Evolutionary conservation across 2,113 vertebrate species (phyloP).

Genomic region (Peromyscus californicus): DNA sequence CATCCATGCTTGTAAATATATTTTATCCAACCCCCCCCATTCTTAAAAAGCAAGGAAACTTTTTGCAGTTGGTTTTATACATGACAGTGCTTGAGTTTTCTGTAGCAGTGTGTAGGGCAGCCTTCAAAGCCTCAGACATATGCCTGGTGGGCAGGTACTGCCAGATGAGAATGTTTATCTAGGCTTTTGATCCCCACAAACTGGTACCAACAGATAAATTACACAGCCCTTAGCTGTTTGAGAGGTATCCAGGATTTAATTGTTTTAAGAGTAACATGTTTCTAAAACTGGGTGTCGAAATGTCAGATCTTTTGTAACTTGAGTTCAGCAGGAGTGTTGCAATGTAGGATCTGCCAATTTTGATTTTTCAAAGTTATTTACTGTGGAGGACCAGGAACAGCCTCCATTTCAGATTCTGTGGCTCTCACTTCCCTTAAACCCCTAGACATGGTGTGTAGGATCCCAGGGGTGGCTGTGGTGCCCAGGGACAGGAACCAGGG

Average conservation of each 20-base stretch:
- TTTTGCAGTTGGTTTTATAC: background rate
- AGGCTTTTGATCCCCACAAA: conserved; percentile 6
- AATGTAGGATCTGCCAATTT: background rate
- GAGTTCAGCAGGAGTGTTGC: background rate
- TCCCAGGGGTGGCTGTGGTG: background rate
- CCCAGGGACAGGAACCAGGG: background rate
- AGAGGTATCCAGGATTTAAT: conserved; percentile 65
- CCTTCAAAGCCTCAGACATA: conserved; percentile 28
- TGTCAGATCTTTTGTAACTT: conserved; percentile 59
- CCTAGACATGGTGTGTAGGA: background rate
- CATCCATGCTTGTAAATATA: background rate
- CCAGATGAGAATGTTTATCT: background rate
- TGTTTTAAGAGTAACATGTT: conserved; percentile 53
- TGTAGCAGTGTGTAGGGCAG: conserved; percentile 14
- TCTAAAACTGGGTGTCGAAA: conserved; percentile 64
- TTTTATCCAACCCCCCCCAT: background rate
- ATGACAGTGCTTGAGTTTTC: background rate
- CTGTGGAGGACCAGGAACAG: conserved; percentile 11
- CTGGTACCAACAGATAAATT: conserved; percentile 51
- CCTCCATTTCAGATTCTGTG: background rate
- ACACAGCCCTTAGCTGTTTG: conserved; percentile 64
- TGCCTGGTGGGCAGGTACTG: conserved; percentile 24
- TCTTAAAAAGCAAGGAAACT: conserved; percentile 6
- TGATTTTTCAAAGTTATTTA: conserved; percentile 33
- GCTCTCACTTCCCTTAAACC: background rate